Evolutionary conservation across 2,113 vertebrate species (phyloP).

Genomic region (Taxidea taxus): DNA sequence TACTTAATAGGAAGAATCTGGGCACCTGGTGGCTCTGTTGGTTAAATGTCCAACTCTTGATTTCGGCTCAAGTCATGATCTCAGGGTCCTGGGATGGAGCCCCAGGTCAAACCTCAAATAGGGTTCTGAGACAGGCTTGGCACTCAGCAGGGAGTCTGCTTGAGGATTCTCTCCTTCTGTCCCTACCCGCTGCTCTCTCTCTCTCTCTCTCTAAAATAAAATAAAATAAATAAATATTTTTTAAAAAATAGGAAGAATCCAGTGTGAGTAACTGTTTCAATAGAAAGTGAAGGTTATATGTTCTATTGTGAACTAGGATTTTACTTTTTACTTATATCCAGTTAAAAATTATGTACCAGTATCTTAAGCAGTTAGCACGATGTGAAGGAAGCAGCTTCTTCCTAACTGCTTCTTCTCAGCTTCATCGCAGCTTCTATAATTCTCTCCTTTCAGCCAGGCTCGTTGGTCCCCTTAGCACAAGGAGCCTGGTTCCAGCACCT

Average conservation of each 20-base stretch:
- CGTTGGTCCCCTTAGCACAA: not conserved
- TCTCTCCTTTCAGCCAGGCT: not conserved
- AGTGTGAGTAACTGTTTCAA: not conserved
- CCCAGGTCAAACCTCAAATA: not conserved
- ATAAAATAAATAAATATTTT: not conserved
- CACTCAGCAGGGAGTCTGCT: not conserved
- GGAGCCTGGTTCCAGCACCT: not conserved
- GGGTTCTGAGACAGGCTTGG: not conserved
- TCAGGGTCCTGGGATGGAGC: not conserved
- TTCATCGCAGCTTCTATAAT: not conserved
- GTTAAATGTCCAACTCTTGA: not conserved
- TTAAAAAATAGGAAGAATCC: not conserved
- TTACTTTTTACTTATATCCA: not conserved
- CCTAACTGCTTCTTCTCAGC: not conserved
- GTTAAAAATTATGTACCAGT: not conserved
- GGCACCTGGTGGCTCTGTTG: not conserved
- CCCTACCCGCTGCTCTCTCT: not conserved
- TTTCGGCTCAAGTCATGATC: not conserved
- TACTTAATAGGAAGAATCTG: not conserved
- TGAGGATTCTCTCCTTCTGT: not conserved
- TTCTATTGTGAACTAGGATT: not conserved
- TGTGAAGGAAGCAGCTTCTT: not conserved
- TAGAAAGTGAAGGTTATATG: not conserved
- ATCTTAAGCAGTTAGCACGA: not conserved
- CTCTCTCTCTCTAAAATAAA: too few relatives aligned